A percentile compares a stretch with the other conserved stretches of the same genome.
Conservation (phyloP, 2,113 vertebrate species). For the Perccottus glenii region DNA sequence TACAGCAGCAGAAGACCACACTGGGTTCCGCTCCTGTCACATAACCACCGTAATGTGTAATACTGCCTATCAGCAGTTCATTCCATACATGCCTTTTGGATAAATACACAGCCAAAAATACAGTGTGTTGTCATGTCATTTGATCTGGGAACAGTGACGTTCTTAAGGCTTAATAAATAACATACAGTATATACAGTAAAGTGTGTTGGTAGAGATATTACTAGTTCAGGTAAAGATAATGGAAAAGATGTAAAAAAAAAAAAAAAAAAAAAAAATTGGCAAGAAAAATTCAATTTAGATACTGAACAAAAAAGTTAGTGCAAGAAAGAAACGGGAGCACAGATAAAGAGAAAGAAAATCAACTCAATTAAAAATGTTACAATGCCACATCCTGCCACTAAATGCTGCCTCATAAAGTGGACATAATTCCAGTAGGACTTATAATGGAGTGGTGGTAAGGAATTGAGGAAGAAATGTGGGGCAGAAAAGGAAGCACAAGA, state of each 20-base stretch:
- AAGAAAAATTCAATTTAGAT: background rate
- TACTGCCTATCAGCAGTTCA: slow-evolving; percentile 37
- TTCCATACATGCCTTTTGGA: slow-evolving; percentile 56
- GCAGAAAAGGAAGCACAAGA: slow-evolving; percentile 16
- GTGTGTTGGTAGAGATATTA: background rate
- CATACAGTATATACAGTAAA: background rate
- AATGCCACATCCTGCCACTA: slow-evolving; percentile 23
- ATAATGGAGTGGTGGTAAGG: slow-evolving; percentile 30
- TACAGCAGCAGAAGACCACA: no score
- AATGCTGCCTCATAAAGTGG: slow-evolving; percentile 24
- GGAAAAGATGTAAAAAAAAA: no score
- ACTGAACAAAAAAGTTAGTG: background rate
- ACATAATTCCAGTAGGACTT: slow-evolving; percentile 37
- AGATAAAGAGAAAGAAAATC: background rate
- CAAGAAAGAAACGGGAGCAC: background rate
- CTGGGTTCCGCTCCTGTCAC: no score
- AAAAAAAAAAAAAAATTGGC: no score
- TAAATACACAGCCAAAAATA: slow-evolving; percentile 46
- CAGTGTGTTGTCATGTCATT: slow-evolving; percentile 20
- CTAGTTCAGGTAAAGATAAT: background rate
- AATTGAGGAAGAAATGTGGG: slow-evolving; percentile 15
- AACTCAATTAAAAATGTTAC: slow-evolving; percentile 3
- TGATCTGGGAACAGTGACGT: no score
- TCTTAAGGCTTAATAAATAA: slow-evolving; percentile 11
- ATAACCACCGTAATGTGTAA: background rate